Evolutionary conservation across 1,140 invertebrate species (phyloP).

Genomic region (Globodera ellingtonae): DNA sequence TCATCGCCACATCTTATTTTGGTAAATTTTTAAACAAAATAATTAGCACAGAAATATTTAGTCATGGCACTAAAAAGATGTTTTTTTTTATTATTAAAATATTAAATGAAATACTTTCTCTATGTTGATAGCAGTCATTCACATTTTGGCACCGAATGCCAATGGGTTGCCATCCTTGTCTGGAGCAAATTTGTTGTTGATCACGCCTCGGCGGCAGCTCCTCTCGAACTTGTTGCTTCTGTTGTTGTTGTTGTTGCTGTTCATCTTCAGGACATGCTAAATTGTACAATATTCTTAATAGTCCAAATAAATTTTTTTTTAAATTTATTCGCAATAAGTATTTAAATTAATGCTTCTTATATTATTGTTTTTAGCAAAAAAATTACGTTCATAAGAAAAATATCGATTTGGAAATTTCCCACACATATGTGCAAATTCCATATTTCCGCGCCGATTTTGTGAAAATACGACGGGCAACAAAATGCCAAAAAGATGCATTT

Average conservation of each 20-base stretch:
- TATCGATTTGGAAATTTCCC: conserved; percentile 7
- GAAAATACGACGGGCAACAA: too few relatives aligned
- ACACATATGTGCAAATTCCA: conserved; percentile 1
- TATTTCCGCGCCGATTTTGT: neutral
- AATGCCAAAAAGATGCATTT: neutral
- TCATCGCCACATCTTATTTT: neutral
- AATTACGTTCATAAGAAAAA: conserved; percentile 12
- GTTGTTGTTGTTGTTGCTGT: neutral
- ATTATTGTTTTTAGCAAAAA: neutral
- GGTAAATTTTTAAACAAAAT: too few relatives aligned
- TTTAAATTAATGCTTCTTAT: neutral
- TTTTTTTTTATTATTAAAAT: too few relatives aligned
- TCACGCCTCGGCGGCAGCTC: neutral
- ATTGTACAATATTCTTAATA: neutral
- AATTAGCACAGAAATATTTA: too few relatives aligned
- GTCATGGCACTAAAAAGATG: too few relatives aligned
- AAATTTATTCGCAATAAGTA: too few relatives aligned
- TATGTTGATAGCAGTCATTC: neutral
- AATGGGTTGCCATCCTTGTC: neutral
- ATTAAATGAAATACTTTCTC: neutral
- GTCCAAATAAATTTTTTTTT: too few relatives aligned
- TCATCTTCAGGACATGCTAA: conserved; percentile 8
- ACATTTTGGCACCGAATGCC: neutral
- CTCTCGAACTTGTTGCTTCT: neutral
- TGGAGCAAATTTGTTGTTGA: neutral